Percentiles rank a stretch among this genome's conserved stretches.
phyloP scores from a whole-genome alignment of 2,888 invertebrate species.

The Cactoblastis cactorum region DNA sequence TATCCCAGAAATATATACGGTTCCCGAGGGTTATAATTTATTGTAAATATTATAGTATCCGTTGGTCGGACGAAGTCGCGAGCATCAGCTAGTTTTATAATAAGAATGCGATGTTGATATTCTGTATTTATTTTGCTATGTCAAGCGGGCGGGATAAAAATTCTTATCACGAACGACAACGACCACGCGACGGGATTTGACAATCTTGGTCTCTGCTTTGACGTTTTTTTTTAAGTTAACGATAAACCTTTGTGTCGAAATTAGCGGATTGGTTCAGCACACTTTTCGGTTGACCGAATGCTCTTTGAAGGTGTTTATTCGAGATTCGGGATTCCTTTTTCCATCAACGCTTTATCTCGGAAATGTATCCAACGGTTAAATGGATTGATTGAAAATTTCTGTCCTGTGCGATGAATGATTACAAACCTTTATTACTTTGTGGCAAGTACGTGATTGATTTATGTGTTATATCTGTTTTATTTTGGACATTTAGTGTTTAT shows the following conservation, averaged over 20 bases:
- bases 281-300: slow-evolving; percentile 28
- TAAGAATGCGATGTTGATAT: no score
- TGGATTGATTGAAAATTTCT: slow-evolving; percentile 8
- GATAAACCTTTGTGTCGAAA: slow-evolving; percentile 24
- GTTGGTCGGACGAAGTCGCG: no score
- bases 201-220: slow-evolving; percentile 15
- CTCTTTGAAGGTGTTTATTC: slow-evolving; percentile 22
- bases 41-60: no score
- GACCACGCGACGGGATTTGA: slow-evolving; percentile 26
- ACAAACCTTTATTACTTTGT: not conserved
- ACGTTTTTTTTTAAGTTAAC: slow-evolving; percentile 10
- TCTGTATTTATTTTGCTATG: slow-evolving; percentile 17
- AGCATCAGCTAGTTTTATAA: no score
- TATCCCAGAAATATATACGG: no score
- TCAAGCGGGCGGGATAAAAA: slow-evolving; percentile 42
- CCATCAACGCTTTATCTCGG: not conserved
- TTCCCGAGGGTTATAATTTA: no score
- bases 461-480: not conserved
- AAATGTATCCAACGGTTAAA: slow-evolving; percentile 6
- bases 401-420: not conserved
- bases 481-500: not conserved
- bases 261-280: slow-evolving; percentile 30
- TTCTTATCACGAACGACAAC: slow-evolving; percentile 42
- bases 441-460: not conserved
- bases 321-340: slow-evolving; percentile 15